Base-by-base conservation (phyloP, 2,113 vertebrate species). In the Cnemophilus loriae region DNA sequence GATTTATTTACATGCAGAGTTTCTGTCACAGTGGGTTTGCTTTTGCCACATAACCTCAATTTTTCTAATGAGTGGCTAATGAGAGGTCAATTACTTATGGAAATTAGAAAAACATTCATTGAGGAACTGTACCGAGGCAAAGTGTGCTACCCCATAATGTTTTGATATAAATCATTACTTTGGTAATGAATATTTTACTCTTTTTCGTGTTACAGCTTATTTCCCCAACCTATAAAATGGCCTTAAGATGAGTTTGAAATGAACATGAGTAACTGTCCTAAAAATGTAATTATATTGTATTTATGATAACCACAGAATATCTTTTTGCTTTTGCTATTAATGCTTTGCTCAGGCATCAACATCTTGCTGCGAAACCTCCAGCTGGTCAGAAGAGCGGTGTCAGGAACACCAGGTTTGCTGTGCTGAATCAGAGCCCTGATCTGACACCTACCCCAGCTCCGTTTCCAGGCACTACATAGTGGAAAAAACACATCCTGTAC, bases 1-100 rank as follows among this genome's bases (percentile, higher is more conserved):
- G 95, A 97, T 82, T 93, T 96, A 96, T 94, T 94, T 73, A 87
- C 19, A 84, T 26, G 46, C 87, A 96, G 89, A 96, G 77, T 91
- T 94, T 90, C 75, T 96, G 83, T 96, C 23, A 6, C 83, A 84
- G 85, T 95, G 92, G 87, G 94, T 96, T 97, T 97, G 74, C 61
- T 41, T 97, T 97, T 96, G 94, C 90, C 96, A 96, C 79, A 84
- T 95, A 93, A 84, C 87, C 84, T 97, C 96, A 95, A 90, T 98
- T 97, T 97, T 97, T 95, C 95, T 98, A 97, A 98, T 84, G 93
- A 97, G 94, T 83, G 67, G 65, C 56, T 98, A 97, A 97, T 97
- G 96, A 95, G 96, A 96, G 97, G 96, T 96, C 98, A 97, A 97
- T 97, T 97, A 95, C 96, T 97, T 93, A 97, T 96, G 93, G 95